Evolutionary conservation across 2,888 invertebrate species (phyloP), one percentile per base, ranked within the genome.

Genomic region (Pachydiplax longipennis): DNA sequence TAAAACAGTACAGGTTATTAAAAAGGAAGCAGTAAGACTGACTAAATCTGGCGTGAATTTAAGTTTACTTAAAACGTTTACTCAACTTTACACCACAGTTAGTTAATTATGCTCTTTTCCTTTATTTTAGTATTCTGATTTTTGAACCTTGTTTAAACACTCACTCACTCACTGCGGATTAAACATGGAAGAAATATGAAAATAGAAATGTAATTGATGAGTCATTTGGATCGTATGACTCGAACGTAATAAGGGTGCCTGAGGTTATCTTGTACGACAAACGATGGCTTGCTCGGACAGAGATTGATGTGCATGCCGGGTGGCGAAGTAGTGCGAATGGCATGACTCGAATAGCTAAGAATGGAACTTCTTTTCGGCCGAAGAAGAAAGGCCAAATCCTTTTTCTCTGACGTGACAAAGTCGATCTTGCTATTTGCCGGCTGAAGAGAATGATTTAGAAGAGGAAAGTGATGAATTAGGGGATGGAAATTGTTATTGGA

Each of bases 241-340:
- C 6, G 83, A 61, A 40, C 87, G 61, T 87, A 61, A 87, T 61
- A 87, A 87, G 61, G 87, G 37, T 87, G 87, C 87, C 61, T 65
- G 58, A 35, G 35, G 83, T 58, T 25, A 82, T 61, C 65, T 35
- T 87, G 87, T 87, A 61, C 83, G 83, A 83, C 83, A 83, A 83
- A 83, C 83, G 87, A 61, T 65, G 48, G 58, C 58, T 58, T 35
- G 18, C 2, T 53, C 82, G 44, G 83, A 83, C 83, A 35, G 58
- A 83, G 83, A 58, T 61, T 22, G 83, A 83, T 83, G 83, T 83
- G 48, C 53, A 44, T 44, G 44, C 44, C 81, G 58, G 35, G 44
- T 35, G 58, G 83, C 18, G 80, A 80, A 37, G 80, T 37, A 35
- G 35, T 35, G 37, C 25, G 82, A 82, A 82, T 82, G 53, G 53